phyloP scores from a whole-genome alignment of 2,888 invertebrate genomes.

The Morinoia aosen region DNA sequence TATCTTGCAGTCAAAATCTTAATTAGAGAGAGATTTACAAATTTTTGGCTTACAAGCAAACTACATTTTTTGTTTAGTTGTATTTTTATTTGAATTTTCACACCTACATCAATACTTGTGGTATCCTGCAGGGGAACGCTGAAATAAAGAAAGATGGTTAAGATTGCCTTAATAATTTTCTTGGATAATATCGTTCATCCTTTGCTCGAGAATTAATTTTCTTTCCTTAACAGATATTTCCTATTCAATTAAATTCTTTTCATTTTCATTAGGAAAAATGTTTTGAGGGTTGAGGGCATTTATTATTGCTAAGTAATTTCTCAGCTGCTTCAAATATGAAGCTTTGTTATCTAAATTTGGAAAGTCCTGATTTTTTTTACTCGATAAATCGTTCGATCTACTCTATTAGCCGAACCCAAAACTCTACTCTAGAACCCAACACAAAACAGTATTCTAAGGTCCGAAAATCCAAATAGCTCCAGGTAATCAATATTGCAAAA shows the following conservation, averaged over 20 bases:
- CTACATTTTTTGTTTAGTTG: not conserved
- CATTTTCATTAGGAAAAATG: not conserved
- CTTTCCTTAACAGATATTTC: not conserved
- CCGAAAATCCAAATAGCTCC: not conserved
- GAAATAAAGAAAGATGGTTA: not conserved
- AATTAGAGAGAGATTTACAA: not conserved
- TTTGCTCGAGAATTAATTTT: not conserved
- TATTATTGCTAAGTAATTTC: not conserved
- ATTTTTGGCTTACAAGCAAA: too few relatives aligned
- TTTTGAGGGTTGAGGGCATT: not conserved
- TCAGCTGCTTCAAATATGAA: not conserved
- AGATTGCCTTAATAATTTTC: not conserved
- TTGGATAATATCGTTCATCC: not conserved
- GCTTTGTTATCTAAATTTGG: not conserved
- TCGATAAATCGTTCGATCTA: not conserved
- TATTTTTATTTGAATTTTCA: not conserved
- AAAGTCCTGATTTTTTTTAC: not conserved
- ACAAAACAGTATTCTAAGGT: not conserved
- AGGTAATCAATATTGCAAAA: not conserved
- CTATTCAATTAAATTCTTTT: not conserved
- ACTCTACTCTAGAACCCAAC: not conserved
- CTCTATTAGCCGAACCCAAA: not conserved
- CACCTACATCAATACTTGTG: not conserved
- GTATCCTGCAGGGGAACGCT: not conserved
- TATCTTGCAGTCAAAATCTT: not conserved